Percentiles rank a stretch among this genome's conserved stretches.
Evolutionary conservation across 2,888 invertebrate genomes (phyloP).

Genomic region (Kryphioiulus occultus): DNA sequence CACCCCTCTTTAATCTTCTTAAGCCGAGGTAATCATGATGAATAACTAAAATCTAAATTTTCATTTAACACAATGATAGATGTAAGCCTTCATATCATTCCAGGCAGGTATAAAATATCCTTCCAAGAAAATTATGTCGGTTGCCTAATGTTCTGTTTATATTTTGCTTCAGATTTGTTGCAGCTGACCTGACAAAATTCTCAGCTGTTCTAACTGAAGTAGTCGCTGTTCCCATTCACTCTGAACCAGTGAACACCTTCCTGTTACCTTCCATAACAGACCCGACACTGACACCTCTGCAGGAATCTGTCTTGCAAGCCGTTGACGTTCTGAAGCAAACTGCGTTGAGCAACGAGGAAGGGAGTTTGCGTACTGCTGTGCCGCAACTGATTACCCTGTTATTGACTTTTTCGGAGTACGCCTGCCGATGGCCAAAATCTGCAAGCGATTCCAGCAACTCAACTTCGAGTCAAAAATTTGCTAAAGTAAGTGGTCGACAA

Average conservation of each 20-base stretch:
- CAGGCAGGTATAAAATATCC: too few relatives aligned
- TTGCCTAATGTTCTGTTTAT: too few relatives aligned
- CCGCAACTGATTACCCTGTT: slow-evolving; percentile 46
- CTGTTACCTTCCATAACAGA: slow-evolving; percentile 82
- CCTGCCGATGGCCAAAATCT: slow-evolving; percentile 40
- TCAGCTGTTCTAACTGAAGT: slow-evolving; percentile 79
- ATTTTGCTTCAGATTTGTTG: slow-evolving; percentile 68
- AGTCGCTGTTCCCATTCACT: slow-evolving; percentile 80
- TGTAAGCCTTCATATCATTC: too few relatives aligned
- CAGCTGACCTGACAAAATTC: slow-evolving; percentile 79
- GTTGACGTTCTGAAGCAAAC: slow-evolving; percentile 88
- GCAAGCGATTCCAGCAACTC: background rate
- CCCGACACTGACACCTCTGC: slow-evolving; percentile 79
- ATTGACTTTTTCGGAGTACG: slow-evolving; percentile 44
- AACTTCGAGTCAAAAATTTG: background rate
- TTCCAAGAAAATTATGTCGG: too few relatives aligned
- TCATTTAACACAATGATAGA: too few relatives aligned
- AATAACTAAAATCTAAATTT: too few relatives aligned
- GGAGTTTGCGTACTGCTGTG: slow-evolving; percentile 41
- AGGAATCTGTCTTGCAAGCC: slow-evolving; percentile 84
- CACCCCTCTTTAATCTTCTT: slow-evolving; percentile 90
- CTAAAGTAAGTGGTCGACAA: background rate
- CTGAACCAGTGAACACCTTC: slow-evolving; percentile 77
- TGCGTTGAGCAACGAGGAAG: slow-evolving; percentile 51
- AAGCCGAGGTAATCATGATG: slow-evolving; percentile 74